Evolutionary conservation across 2,888 invertebrate species (phyloP), one percentile per base, ranked within the genome.

Genomic region (Erebia aethiops): DNA sequence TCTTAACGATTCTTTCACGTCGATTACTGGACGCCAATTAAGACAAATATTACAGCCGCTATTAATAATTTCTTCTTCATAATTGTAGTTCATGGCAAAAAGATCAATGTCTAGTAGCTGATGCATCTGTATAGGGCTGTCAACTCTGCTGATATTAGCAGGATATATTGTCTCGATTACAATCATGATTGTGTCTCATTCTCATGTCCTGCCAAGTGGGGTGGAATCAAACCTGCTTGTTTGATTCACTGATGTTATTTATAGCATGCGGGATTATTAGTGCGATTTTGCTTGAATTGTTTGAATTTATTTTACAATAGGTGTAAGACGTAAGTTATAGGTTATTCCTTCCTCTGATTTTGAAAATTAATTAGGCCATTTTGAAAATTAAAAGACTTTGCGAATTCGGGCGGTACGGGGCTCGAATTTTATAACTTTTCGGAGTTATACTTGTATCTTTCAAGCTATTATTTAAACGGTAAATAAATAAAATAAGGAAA

Each of bases 21-120:
- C 67, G 58, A 70, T 72, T 72, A 70, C 60, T 70, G 43, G 70
- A 58, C 41, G 64, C 54, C 60, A 65, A 60, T 71, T 73, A 71
- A 67, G 56, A 62, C 51, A 70, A 73, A 73, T 68, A 71, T 68
- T 73, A 68, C 65, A 54, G 26, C 64, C 16, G 52, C 65, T 67
- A 61, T 67, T 52, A 54, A 67, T 67, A 60, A 65, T 60, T 64
- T 54, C 14, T 26, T 26, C 65, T 65, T 13, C 8, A 60, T 70
- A 67, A 18, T 65, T 65, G 58, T 18, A 65, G 41, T 62, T 68
- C 58, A 65, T 67, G 61, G 16, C 65, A 64, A 70, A 70, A 67
- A 51, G 21, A 64, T 63, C 46, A 56, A 51, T 4, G 16, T 16
- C 16, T 54, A 21, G 26, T 10, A 64, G 16, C 52, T 52, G 26